Percentiles rank a stretch among this genome's conserved stretches.
phyloP scores from a whole-genome alignment of 2,113 vertebrate species.

The Rhipidura dahli region DNA sequence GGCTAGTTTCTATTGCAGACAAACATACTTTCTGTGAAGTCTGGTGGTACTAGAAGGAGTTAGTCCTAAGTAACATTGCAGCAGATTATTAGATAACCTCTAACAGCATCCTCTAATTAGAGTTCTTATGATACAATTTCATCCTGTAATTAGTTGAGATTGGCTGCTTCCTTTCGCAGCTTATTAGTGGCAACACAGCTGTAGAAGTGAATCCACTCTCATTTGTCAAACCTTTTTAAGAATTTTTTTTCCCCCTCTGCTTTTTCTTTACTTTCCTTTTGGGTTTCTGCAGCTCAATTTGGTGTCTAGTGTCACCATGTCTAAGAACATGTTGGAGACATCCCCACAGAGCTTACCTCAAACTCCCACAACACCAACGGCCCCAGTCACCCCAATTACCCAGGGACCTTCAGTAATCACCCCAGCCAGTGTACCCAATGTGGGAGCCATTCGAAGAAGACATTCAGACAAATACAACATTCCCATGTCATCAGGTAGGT shows the following conservation, averaged over 20 bases:
- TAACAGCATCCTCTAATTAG: conserved; percentile 98
- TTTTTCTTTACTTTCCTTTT: conserved; percentile 68
- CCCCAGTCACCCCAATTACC: conserved; percentile 95
- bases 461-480: conserved; percentile 99
- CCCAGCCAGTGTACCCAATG: conserved; percentile 94
- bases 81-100: conserved; percentile 97
- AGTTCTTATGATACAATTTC: conserved; percentile 99
- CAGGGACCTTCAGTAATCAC: conserved; percentile 97
- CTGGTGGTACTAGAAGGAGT: conserved; percentile 76
- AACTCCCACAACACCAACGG: conserved; percentile 97
- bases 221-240: conserved; percentile 89
- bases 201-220: conserved; percentile 84
- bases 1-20: conserved; percentile 61
- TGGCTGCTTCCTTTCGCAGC: conserved; percentile 92
- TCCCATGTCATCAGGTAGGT: conserved; percentile 96
- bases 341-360: conserved; percentile 99
- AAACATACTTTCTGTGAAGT: conserved; percentile 69
- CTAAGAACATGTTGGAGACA: conserved; percentile 96
- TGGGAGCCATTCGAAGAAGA: conserved; percentile 98
- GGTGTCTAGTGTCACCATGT: conserved; percentile 99
- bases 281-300: conserved; percentile 90
- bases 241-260: conserved; percentile 36
- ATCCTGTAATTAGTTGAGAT: conserved; percentile 98
- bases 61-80: conserved; percentile 86
- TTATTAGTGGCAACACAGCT: conserved; percentile 97